Conservation (phyloP, 2,797 vertebrate species). For the Passerculus sandwichensis region DNA sequence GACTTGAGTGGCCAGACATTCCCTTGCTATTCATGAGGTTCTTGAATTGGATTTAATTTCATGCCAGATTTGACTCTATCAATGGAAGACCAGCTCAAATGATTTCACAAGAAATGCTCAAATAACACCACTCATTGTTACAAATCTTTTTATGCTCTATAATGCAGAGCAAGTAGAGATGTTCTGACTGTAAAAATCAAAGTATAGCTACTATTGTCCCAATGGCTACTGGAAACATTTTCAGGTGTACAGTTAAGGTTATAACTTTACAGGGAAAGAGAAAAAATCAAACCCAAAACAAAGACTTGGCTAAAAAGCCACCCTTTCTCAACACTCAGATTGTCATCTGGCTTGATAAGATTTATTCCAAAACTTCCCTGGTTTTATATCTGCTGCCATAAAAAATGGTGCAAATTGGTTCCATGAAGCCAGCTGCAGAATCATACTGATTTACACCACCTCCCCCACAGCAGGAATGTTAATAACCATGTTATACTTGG, state of each 20-base stretch:
- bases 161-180: slow-evolving; percentile 36
- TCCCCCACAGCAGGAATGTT: not conserved
- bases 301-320: not conserved
- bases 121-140: slow-evolving; percentile 36
- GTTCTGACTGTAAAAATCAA: slow-evolving; percentile 36
- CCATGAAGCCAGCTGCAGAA: not conserved
- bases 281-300: not conserved
- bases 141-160: slow-evolving; percentile 39
- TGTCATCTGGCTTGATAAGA: not conserved
- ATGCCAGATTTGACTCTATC: slow-evolving; percentile 70
- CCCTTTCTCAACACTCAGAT: not conserved
- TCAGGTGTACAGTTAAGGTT: not conserved
- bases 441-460: not conserved
- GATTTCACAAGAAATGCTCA: slow-evolving; percentile 55
- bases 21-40: slow-evolving; percentile 66
- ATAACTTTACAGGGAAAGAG: not conserved
- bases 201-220: not conserved
- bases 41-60: slow-evolving; percentile 70
- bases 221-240: not conserved
- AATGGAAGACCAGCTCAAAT: slow-evolving; percentile 55
- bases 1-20: slow-evolving; percentile 54
- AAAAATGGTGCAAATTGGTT: not conserved
- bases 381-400: not conserved
- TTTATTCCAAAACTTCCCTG: not conserved
- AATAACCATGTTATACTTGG: not conserved